phyloP scores from a whole-genome alignment of 2,888 invertebrate genomes.

The Neoascia interrupta region DNA sequence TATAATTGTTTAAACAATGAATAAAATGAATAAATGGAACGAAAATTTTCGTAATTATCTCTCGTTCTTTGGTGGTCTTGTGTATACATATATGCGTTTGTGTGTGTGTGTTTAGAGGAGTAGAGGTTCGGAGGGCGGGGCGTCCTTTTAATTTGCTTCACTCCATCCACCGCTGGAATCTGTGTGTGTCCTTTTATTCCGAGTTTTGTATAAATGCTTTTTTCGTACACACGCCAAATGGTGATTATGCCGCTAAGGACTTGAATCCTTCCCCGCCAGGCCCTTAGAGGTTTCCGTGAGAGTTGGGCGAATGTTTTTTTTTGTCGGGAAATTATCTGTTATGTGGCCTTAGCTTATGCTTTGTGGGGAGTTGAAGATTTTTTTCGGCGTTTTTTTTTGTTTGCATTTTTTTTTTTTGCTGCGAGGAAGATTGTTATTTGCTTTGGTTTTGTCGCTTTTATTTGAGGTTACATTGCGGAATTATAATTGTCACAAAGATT shows the following conservation, averaged over 20 bases:
- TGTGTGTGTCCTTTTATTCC: constrained; percentile 52
- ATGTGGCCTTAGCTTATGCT: constrained; percentile 59
- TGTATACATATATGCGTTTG: constrained; percentile 11
- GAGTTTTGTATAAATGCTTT: constrained; percentile 46
- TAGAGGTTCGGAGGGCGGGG: constrained; percentile 15
- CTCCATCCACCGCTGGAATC: constrained; percentile 55
- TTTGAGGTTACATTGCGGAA: constrained; percentile 40
- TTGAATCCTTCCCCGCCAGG: constrained; percentile 13
- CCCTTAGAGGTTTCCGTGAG: constrained; percentile 30
- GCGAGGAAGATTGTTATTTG: constrained; percentile 49
- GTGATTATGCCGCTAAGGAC: constrained; percentile 66
- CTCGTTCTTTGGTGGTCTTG: background rate
- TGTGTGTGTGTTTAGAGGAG: background rate
- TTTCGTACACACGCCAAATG: constrained; percentile 65
- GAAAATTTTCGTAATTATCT: constrained; percentile 68
- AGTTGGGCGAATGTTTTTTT: constrained; percentile 42
- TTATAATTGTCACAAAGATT: constrained; percentile 61
- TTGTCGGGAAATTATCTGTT: constrained; percentile 67
- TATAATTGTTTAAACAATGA: constrained; percentile 70
- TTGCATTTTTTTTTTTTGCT: constrained; percentile 6
- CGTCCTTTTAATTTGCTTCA: constrained; percentile 66
- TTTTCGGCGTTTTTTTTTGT: constrained; percentile 8
- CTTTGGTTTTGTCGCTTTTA: constrained; percentile 26
- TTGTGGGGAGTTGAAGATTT: background rate
- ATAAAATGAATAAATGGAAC: constrained; percentile 69